Conservation (phyloP, 2,113 vertebrate genomes). For the Oplegnathus fasciatus region DNA sequence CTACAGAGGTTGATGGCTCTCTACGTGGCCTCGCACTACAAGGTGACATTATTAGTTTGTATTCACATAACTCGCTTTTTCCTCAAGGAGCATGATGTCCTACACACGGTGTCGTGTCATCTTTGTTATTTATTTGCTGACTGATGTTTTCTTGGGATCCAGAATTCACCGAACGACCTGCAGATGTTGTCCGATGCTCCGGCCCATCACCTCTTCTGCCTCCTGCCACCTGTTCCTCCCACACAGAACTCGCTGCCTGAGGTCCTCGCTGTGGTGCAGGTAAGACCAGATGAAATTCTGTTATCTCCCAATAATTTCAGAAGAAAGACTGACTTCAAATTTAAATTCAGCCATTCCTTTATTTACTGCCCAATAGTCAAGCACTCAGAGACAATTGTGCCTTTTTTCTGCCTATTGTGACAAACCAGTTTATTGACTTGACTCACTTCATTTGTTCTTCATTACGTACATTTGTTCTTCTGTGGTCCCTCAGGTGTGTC, state of each 20-base stretch:
- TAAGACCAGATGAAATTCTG: conserved; percentile 51
- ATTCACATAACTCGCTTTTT: background rate
- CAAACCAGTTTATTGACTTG: background rate
- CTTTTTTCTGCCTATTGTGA: background rate
- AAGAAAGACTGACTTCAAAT: no score
- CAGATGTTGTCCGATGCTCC: conserved; percentile 98
- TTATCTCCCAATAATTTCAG: background rate
- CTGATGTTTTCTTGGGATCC: conserved; percentile 15
- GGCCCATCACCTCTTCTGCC: conserved; percentile 97
- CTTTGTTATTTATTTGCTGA: background rate
- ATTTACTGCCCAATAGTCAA: background rate
- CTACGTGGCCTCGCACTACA: conserved; percentile 98
- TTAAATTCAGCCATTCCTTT: background rate
- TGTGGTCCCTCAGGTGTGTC: conserved; percentile 87
- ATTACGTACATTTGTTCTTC: background rate
- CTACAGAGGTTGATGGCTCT: conserved; percentile 97
- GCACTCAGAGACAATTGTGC: background rate
- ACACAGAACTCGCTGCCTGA: conserved; percentile 96
- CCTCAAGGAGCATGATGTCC: background rate
- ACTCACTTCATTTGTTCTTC: background rate
- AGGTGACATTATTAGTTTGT: conserved; percentile 82
- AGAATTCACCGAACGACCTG: conserved; percentile 98
- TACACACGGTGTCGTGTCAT: background rate
- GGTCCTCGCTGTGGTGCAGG: conserved; percentile 97
- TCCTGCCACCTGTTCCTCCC: conserved; percentile 93